A percentile compares a stretch with the other conserved stretches of the same genome.
phyloP scores from a whole-genome alignment of 2,888 invertebrate genomes.

The Clunio marinus region DNA sequence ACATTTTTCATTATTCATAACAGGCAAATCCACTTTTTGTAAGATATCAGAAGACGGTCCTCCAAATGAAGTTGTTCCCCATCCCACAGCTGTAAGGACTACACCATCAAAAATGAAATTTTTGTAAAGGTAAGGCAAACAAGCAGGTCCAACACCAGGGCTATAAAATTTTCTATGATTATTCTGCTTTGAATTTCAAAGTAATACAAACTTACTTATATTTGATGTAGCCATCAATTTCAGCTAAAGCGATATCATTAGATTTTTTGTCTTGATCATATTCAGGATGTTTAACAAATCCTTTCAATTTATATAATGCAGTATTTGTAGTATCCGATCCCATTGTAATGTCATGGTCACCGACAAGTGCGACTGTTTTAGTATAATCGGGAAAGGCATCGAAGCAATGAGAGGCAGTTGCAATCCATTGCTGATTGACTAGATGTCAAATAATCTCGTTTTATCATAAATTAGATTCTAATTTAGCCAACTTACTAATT shows the following conservation, averaged over 20 bases:
- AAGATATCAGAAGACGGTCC: neutral
- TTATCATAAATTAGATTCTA: too few species aligned
- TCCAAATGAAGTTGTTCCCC: neutral
- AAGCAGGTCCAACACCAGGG: slow-evolving; percentile 57
- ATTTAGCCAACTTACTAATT: slow-evolving; percentile 6
- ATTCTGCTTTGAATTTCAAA: neutral
- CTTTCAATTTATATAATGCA: slow-evolving; percentile 46
- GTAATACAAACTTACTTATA: slow-evolving; percentile 29
- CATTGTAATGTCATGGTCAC: slow-evolving; percentile 53
- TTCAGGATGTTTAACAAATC: slow-evolving; percentile 52
- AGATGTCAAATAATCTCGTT: neutral
- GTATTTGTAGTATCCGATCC: slow-evolving; percentile 46
- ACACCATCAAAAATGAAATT: too few species aligned
- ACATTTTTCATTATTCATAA: neutral
- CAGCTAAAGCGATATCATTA: slow-evolving; percentile 57
- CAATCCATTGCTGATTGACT: neutral
- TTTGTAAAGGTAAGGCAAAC: slow-evolving; percentile 58
- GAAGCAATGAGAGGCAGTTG: slow-evolving; percentile 37
- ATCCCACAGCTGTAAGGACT: neutral
- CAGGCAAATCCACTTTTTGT: neutral
- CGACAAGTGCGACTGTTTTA: slow-evolving; percentile 51
- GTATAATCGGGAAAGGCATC: slow-evolving; percentile 41
- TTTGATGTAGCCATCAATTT: slow-evolving; percentile 51
- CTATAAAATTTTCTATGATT: slow-evolving; percentile 43
- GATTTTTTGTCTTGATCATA: slow-evolving; percentile 27